Percentiles rank a stretch among this genome's conserved stretches.
Evolutionary conservation across 2,888 invertebrate genomes (phyloP).

Genomic region (Drosophila koepferae): DNA sequence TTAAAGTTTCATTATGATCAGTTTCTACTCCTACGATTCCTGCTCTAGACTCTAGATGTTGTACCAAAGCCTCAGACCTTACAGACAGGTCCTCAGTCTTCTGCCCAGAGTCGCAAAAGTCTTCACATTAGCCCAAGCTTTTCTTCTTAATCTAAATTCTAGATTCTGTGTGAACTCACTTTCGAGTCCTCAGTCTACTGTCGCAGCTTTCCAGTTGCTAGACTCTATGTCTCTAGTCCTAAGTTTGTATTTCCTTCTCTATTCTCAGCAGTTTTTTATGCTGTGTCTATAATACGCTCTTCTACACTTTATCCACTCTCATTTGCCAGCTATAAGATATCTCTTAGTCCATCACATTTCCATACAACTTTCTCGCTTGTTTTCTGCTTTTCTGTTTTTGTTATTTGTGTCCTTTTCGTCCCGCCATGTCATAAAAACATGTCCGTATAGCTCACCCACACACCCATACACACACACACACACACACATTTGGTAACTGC

Average conservation of each 20-base stretch:
- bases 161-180: neutral
- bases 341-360: neutral
- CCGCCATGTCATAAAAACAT: conserved; percentile 61
- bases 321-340: neutral
- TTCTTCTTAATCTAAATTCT: neutral
- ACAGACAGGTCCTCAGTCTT: neutral
- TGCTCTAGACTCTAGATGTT: neutral
- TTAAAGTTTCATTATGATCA: neutral
- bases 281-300: neutral
- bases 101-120: neutral
- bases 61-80: neutral
- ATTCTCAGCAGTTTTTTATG: no score
- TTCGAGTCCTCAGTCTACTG: no score
- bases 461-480: neutral
- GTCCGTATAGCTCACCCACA: conserved; percentile 8
- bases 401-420: conserved; percentile 50
- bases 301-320: neutral
- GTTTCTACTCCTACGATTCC: neutral
- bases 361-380: neutral
- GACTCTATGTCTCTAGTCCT: neutral
- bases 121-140: neutral
- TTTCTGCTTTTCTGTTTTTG: neutral
- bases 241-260: neutral
- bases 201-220: neutral
- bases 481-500: conserved; percentile 60